Conservation (phyloP, 2,797 vertebrate genomes). For the Oryzias dopingdopingensis region DNA sequence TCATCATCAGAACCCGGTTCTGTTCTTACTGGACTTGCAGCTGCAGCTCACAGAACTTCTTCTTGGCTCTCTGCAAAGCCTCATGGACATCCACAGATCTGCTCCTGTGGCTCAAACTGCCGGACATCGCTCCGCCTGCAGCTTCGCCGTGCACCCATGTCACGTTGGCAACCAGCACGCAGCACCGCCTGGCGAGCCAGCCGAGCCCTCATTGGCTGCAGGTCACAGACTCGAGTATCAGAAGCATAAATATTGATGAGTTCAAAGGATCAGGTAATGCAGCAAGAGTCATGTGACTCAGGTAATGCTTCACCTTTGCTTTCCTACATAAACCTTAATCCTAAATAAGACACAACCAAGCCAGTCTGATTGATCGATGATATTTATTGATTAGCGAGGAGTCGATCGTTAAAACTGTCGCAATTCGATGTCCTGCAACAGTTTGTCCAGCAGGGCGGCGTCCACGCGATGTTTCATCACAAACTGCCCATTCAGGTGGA, state of each 20-base stretch:
- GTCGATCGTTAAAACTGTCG: not conserved
- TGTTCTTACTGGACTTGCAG: slow-evolving; percentile 63
- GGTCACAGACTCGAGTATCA: not conserved
- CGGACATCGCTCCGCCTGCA: slow-evolving; percentile 45
- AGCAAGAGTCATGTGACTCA: not conserved
- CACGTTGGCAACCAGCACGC: slow-evolving; percentile 32
- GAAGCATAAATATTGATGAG: slow-evolving; percentile 46
- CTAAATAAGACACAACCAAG: not conserved
- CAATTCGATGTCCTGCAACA: slow-evolving; percentile 27
- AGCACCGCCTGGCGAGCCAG: slow-evolving; percentile 3
- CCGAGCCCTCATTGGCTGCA: slow-evolving; percentile 22
- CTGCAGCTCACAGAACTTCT: slow-evolving; percentile 70
- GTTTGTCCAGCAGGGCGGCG: slow-evolving; percentile 32
- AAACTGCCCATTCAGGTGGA: slow-evolving; percentile 59
- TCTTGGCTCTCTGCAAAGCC: slow-evolving; percentile 72
- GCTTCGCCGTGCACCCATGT: slow-evolving; percentile 10
- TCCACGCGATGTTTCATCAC: slow-evolving; percentile 65
- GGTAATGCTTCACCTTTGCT: not conserved
- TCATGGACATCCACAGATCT: slow-evolving; percentile 64
- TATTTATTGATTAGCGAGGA: slow-evolving; percentile 21
- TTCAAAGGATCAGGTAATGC: slow-evolving; percentile 14
- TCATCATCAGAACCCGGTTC: not conserved
- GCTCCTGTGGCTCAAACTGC: slow-evolving; percentile 37
- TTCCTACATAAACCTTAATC: not conserved
- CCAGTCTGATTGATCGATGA: slow-evolving; percentile 3